Conservation (phyloP, 1,140 invertebrate species). For the Drosophila biarmipes region DNA sequence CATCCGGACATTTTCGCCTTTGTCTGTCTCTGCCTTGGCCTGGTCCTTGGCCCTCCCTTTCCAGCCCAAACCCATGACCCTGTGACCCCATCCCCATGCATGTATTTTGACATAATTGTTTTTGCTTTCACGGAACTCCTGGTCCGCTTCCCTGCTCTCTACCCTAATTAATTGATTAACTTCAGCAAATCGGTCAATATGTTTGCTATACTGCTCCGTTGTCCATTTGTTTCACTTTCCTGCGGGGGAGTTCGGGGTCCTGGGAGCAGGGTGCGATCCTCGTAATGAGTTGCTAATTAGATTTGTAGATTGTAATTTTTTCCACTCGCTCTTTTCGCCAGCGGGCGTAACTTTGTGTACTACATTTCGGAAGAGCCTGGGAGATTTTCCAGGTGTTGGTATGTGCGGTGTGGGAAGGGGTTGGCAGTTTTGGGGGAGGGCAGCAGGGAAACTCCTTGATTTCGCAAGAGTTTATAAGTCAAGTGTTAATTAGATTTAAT, state of each 20-base stretch:
- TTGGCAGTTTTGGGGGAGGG: neutral
- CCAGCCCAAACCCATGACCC: slow-evolving; percentile 1
- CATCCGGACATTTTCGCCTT: slow-evolving; percentile 75
- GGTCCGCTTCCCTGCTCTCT: slow-evolving; percentile 27
- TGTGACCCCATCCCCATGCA: slow-evolving; percentile 7
- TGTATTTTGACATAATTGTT: slow-evolving; percentile 80
- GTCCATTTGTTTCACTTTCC: slow-evolving; percentile 48
- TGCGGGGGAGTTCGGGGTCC: slow-evolving; percentile 7
- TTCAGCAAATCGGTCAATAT: slow-evolving; percentile 83
- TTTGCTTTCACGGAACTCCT: slow-evolving; percentile 47
- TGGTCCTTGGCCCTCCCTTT: neutral
- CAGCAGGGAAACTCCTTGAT: slow-evolving; percentile 16
- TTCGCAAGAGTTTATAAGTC: slow-evolving; percentile 47
- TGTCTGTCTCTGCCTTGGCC: slow-evolving; percentile 8
- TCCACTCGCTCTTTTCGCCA: slow-evolving; percentile 16
- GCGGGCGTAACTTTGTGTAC: slow-evolving; percentile 53
- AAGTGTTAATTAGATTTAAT: slow-evolving; percentile 45
- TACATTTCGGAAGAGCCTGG: slow-evolving; percentile 30
- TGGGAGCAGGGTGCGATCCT: slow-evolving; percentile 21
- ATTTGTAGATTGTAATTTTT: slow-evolving; percentile 69
- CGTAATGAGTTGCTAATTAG: slow-evolving; percentile 84
- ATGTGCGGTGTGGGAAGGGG: neutral
- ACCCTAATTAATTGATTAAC: slow-evolving; percentile 81
- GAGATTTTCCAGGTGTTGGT: slow-evolving; percentile 31
- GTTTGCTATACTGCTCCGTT: slow-evolving; percentile 50